phyloP scores from a whole-genome alignment of 2,113 vertebrate genomes.

The Pandion haliaetus region DNA sequence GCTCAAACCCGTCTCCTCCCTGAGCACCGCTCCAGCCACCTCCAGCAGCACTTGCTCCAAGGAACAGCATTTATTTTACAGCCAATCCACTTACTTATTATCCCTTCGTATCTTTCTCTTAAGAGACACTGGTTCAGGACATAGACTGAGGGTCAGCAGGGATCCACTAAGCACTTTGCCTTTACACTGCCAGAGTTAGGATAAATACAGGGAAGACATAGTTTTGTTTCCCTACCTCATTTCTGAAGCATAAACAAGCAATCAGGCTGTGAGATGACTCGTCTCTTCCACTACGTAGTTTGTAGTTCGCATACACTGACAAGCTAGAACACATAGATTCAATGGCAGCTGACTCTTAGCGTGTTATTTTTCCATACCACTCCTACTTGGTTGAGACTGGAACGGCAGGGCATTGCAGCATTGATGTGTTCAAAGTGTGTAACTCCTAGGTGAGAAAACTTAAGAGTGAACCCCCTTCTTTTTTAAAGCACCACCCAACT shows the following conservation, averaged over 20 bases:
- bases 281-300: background rate
- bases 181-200: background rate
- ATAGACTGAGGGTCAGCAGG: rapidly evolving
- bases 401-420: rapidly evolving
- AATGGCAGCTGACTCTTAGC: background rate
- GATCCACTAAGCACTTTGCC: rapidly evolving
- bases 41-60: background rate
- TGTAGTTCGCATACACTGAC: rapidly evolving
- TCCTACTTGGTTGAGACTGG: background rate
- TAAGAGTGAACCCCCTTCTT: background rate
- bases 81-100: background rate
- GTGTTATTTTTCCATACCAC: rapidly evolving
- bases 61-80: rapidly evolving
- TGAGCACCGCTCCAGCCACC: rapidly evolving
- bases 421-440: rapidly evolving
- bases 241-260: background rate
- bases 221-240: background rate
- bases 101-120: background rate
- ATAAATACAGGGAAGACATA: rapidly evolving
- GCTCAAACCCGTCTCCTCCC: background rate
- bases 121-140: background rate
- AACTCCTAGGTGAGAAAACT: background rate
- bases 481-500: background rate
- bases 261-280: rapidly evolving
- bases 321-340: background rate